These are phyloP conservation scores for Nyleta sp. DNA, from an alignment of 2,888 invertebrate genomes.

Conservation along the genomic window DNA sequence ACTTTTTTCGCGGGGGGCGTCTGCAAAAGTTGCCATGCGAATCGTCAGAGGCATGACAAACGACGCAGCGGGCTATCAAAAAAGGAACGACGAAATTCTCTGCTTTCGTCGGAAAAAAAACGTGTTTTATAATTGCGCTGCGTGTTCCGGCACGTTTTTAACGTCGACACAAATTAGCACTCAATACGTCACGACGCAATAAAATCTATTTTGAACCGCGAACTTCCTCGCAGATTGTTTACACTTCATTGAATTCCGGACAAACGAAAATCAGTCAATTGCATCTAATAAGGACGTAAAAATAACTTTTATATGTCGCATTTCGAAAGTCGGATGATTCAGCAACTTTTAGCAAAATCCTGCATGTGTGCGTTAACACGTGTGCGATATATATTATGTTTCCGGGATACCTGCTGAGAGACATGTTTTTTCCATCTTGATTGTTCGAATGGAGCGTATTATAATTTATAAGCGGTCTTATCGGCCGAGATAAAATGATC, in stretches of 20 bases:
- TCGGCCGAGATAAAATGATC: slow-evolving; percentile 70
- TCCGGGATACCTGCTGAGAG: slow-evolving; percentile 58
- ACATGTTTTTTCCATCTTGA: slow-evolving; percentile 52
- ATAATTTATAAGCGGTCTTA: slow-evolving; percentile 70
- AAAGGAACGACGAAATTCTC: slow-evolving; percentile 12
- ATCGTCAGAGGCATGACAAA: slow-evolving; percentile 20
- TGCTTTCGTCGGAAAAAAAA: slow-evolving; percentile 22
- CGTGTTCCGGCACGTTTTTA: slow-evolving; percentile 14
- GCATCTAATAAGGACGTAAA: slow-evolving; percentile 15
- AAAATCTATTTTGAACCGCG: slow-evolving; percentile 10
- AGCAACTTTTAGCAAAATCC: slow-evolving; percentile 34
- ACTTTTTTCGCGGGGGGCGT: slow-evolving; percentile 10
- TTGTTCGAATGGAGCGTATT: slow-evolving; percentile 58
- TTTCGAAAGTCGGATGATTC: slow-evolving; percentile 38
- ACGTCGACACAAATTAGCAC: slow-evolving; percentile 21
- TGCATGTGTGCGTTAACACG: slow-evolving; percentile 9
- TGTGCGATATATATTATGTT: slow-evolving; percentile 45
- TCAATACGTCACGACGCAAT: slow-evolving; percentile 3
- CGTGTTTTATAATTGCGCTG: slow-evolving; percentile 45
- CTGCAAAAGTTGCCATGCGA: slow-evolving; percentile 21
- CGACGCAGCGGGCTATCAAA: neutral
- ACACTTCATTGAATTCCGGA: slow-evolving; percentile 3
- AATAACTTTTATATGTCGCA: neutral
- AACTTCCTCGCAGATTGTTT: slow-evolving; percentile 7
- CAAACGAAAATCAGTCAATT: neutral